Conservation (phyloP, 2,888 invertebrate genomes). For the Caenorhabditis zanzibari region DNA sequence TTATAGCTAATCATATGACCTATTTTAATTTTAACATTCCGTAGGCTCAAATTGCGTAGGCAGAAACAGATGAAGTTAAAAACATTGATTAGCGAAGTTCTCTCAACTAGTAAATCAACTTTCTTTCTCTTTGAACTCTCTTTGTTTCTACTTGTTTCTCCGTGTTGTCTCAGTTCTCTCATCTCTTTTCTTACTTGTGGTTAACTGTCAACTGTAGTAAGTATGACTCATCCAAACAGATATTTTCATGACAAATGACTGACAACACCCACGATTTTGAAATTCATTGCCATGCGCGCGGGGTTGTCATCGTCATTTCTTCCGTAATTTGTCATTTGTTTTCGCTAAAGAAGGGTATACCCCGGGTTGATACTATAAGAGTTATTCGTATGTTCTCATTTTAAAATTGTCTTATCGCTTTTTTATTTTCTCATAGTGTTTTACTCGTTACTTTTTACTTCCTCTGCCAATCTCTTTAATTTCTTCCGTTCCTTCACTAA, state of each 20-base stretch:
- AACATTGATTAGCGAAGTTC: no score
- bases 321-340: slow-evolving; percentile 31
- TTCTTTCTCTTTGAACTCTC: neutral
- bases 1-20: no score
- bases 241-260: neutral
- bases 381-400: neutral
- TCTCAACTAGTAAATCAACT: no score
- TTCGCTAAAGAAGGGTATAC: neutral
- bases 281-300: slow-evolving; percentile 8
- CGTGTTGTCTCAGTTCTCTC: neutral
- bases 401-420: neutral
- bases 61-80: no score
- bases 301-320: neutral
- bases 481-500: slow-evolving; percentile 13
- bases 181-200: neutral
- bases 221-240: neutral
- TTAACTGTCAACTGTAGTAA: neutral
- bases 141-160: neutral
- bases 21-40: no score
- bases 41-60: no score
- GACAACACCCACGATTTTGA: slow-evolving; percentile 13
- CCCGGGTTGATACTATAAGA: slow-evolving; percentile 4
- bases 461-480: neutral
- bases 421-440: no score
- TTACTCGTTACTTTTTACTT: neutral